Evolutionary conservation across 2,888 invertebrate species (phyloP), one percentile per base, ranked within the genome.

Genomic region (Mythimna vitellina): DNA sequence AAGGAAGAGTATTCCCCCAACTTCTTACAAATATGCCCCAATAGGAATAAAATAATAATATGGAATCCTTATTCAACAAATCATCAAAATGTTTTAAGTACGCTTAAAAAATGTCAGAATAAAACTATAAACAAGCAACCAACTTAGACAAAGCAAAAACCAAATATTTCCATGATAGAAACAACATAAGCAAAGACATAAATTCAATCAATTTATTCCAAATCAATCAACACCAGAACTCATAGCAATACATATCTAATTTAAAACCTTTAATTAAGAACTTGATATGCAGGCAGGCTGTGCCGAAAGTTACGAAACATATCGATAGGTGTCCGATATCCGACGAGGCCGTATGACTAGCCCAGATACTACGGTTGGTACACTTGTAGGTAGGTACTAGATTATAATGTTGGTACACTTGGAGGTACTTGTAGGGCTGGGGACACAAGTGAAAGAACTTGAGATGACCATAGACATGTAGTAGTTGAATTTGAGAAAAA

Each of bases 301-400:
- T 71, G 58, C 62, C 64, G 67, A 73, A 57, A 69, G 65, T 87
- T 84, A 73, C 80, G 80, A 85, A 80, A 84, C 64, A 77, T 63
- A 65, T 81, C 67, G 81, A 81, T 73, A 70, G 80, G 85, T 87
- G 66, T 86, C 81, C 56, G 80, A 86, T 86, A 87, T 87, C 87
- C 56, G 38, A 60, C 61, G 81, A 86, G 72, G 81, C 70, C 75
- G 60, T 79, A 70, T 42, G 25, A 25, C 54, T 79, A 74, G 74
- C 83, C 77, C 76, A 81, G 82, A 70, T 80, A 83, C 61, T 70
- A 71, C 67, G 71, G 66, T 73, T 60, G 38, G 58, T 72, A 62
- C 76, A 60, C 70, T 65, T 70, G 63, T 58, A 60, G 29, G 35
- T 73, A 65, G 22, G 14, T 9, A 60, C 63, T 51, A 65, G 38